These are phyloP conservation scores for Halcyon badia DNA, from an alignment of 2,797 vertebrate genomes.

Conservation along the genomic window DNA sequence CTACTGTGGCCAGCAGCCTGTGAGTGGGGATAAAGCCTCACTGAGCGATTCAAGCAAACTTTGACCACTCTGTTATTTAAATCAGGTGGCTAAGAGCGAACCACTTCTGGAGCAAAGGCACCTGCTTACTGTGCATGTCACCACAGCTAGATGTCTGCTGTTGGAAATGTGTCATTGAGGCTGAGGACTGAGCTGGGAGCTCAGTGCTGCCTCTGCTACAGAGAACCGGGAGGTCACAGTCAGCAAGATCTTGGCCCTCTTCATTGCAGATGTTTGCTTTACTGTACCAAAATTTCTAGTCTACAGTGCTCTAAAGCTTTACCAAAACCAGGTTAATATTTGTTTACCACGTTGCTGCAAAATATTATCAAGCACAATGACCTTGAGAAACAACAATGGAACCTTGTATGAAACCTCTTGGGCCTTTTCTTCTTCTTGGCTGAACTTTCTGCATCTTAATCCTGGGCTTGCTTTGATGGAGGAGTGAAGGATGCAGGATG, in stretches of 20 bases:
- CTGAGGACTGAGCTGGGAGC: not conserved
- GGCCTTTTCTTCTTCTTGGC: not conserved
- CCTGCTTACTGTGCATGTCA: not conserved
- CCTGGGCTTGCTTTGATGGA: not conserved
- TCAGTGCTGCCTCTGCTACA: not conserved
- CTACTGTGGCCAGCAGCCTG: not conserved
- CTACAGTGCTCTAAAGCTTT: not conserved
- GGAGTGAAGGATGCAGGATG: not conserved
- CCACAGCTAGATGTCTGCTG: not conserved
- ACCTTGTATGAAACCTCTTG: not conserved
- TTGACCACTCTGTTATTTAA: not conserved
- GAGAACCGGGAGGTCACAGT: not conserved
- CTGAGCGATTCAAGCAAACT: not conserved
- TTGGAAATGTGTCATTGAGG: not conserved
- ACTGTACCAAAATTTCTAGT: not conserved
- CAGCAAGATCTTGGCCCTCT: not conserved
- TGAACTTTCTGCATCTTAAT: not conserved
- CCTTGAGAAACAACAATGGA: not conserved
- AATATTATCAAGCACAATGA: not conserved
- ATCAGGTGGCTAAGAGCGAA: not conserved
- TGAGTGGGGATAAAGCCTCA: not conserved
- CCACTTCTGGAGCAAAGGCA: not conserved
- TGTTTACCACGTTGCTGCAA: not conserved
- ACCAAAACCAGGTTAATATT: not conserved
- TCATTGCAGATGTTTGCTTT: not conserved